A percentile compares a stretch with the other conserved stretches of the same genome.
phyloP scores from a whole-genome alignment of 2,797 vertebrate genomes.

The Clarias pachynema region DNA sequence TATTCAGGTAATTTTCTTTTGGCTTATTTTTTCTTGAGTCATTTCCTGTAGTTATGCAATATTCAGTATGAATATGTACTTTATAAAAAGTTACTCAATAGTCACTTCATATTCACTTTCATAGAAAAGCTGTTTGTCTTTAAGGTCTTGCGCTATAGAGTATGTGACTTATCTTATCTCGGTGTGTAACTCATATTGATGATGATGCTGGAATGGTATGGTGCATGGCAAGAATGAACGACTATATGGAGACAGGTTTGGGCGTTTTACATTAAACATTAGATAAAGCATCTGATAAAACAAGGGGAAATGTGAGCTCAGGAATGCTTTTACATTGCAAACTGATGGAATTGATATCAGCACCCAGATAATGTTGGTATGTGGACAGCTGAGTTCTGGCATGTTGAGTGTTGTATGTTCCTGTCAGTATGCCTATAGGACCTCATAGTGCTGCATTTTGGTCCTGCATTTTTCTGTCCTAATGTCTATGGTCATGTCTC shows the following conservation, averaged over 20 bases:
- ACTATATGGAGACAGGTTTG: background rate
- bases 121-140: background rate
- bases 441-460: background rate
- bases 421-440: background rate
- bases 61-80: background rate
- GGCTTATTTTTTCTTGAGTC: background rate
- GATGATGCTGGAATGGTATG: background rate
- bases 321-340: conserved; percentile 19
- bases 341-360: conserved; percentile 15
- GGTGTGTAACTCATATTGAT: background rate
- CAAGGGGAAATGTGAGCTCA: background rate
- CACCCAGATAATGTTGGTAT: conserved; percentile 37
- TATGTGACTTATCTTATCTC: background rate
- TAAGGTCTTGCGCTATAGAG: background rate
- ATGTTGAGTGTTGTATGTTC: conserved; percentile 35
- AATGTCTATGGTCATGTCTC: background rate
- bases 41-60: background rate
- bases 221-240: background rate
- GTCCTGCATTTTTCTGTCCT: background rate
- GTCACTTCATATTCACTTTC: background rate
- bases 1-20: background rate
- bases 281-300: background rate
- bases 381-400: conserved; percentile 43
- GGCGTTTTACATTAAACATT: background rate
- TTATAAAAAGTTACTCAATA: background rate